Evolutionary conservation across 1,140 invertebrate species (phyloP).

Genomic region (Samia ricini): DNA sequence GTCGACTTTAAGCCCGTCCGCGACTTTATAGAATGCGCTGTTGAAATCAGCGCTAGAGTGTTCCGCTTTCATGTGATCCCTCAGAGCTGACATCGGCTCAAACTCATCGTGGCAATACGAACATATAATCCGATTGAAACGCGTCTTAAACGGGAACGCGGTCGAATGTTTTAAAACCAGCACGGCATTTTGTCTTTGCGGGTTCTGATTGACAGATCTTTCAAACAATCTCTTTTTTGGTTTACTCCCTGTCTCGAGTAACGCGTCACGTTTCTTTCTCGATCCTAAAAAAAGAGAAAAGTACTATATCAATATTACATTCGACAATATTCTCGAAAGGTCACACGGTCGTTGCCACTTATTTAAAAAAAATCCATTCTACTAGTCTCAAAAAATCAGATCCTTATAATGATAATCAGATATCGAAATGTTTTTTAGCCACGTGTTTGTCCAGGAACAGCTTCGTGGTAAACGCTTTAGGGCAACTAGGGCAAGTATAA

Average conservation of each 20-base stretch:
- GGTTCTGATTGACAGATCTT: constrained; percentile 67
- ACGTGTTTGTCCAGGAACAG: constrained; percentile 66
- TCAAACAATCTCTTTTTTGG: constrained; percentile 69
- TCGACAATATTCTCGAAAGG: constrained; percentile 4
- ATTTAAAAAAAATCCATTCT: background rate
- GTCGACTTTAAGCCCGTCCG: constrained; percentile 62
- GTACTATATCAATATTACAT: constrained; percentile 61
- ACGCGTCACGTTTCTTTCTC: constrained; percentile 54
- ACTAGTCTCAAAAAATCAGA: background rate
- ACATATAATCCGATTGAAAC: constrained; percentile 67
- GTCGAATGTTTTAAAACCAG: constrained; percentile 60
- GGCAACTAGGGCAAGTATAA: constrained; percentile 57
- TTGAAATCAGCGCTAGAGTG: constrained; percentile 58
- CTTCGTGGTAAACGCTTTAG: constrained; percentile 63
- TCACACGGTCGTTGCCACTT: background rate
- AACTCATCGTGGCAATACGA: constrained; percentile 68
- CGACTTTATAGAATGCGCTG: constrained; percentile 65
- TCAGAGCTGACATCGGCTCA: constrained; percentile 52
- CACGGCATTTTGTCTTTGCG: constrained; percentile 64
- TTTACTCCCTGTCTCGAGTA: constrained; percentile 60
- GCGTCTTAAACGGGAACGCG: constrained; percentile 65
- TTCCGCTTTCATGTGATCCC: constrained; percentile 51
- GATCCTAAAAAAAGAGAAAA: constrained; percentile 73
- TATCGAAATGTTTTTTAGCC: constrained; percentile 63
- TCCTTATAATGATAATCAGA: constrained; percentile 17